These are phyloP conservation scores for Aphidius ervi DNA, from an alignment of 1,140 invertebrate genomes.

Conservation along the genomic window DNA sequence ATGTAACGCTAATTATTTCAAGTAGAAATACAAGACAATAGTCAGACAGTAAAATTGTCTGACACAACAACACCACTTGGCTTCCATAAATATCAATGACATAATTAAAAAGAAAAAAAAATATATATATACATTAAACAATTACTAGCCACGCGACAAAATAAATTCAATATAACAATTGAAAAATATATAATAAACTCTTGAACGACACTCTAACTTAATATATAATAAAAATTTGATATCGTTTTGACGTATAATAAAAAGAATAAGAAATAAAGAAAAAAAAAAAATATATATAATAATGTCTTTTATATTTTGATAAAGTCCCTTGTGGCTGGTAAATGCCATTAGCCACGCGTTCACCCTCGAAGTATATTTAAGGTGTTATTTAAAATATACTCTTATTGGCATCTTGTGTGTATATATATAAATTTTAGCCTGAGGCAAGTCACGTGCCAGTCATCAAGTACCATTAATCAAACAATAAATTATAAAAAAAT, in stretches of 20 bases:
- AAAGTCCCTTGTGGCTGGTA: constrained; percentile 2
- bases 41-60: no score
- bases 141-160: no score
- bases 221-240: constrained; percentile 42
- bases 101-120: no score
- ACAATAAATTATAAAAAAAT: no score
- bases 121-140: no score
- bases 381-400: constrained; percentile 6
- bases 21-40: no score
- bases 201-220: constrained; percentile 31
- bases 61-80: no score
- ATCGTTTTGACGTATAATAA: background rate
- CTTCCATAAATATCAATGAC: no score
- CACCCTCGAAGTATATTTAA: background rate
- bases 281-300: constrained; percentile 3
- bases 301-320: constrained; percentile 2
- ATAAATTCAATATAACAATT: no score
- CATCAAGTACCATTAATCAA: background rate
- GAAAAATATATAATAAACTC: no score
- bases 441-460: constrained; percentile 4
- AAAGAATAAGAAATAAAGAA: background rate
- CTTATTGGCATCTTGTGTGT: no score
- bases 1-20: no score
- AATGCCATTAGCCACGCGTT: constrained; percentile 23
- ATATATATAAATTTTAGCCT: background rate